These are phyloP conservation scores for Corynorhinus townsendii DNA, from an alignment of 2,113 vertebrate genomes.

Conservation along the genomic window DNA sequence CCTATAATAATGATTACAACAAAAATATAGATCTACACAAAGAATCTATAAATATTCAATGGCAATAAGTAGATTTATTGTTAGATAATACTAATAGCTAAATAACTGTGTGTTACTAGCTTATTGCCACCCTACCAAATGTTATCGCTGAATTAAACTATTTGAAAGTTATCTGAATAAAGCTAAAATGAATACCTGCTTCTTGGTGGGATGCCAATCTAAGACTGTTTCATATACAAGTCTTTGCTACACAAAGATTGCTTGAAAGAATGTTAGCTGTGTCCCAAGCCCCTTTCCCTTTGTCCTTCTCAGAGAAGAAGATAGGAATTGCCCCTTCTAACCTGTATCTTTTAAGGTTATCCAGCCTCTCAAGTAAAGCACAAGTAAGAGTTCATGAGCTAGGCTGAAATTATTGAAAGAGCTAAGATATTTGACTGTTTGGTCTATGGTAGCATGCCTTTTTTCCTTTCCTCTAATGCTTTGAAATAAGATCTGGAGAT, in stretches of 20 bases:
- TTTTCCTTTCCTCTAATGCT: neutral
- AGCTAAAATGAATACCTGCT: neutral
- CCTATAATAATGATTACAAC: neutral
- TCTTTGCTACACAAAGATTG: neutral
- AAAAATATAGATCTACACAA: neutral
- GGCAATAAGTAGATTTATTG: neutral
- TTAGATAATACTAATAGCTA: conserved; percentile 16
- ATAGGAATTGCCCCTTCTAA: neutral
- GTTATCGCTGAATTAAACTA: neutral
- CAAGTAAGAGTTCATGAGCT: conserved; percentile 18
- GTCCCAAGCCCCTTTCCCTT: neutral
- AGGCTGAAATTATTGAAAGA: conserved; percentile 27
- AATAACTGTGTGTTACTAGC: neutral
- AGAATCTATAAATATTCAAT: conserved; percentile 11
- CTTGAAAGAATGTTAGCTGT: neutral
- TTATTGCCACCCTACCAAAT: neutral
- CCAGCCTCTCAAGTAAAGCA: neutral
- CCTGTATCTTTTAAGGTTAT: neutral
- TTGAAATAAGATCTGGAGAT: conserved; percentile 35
- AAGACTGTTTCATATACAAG: neutral
- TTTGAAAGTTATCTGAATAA: neutral
- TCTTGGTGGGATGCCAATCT: neutral
- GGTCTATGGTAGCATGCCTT: neutral
- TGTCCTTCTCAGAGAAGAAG: neutral
- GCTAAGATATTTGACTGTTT: neutral